Evolutionary conservation across 2,113 vertebrate genomes (phyloP).

Genomic region (Hemiprocne comata): DNA sequence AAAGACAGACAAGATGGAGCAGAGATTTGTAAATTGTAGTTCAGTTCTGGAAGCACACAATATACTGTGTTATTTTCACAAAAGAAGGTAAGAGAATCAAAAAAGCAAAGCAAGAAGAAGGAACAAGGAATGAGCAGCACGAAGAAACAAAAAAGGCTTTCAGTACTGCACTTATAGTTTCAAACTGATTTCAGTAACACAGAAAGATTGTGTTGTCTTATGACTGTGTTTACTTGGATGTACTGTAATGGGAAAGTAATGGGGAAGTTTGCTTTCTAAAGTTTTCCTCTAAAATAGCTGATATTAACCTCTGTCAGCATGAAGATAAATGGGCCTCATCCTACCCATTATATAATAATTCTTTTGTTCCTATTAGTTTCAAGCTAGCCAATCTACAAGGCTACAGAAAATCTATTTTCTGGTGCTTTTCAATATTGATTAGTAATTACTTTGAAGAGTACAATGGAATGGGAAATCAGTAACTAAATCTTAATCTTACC

Average conservation of each 20-base stretch:
- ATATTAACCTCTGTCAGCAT: background rate
- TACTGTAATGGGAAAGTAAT: background rate
- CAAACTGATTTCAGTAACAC: background rate
- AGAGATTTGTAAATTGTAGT: background rate
- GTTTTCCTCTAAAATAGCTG: background rate
- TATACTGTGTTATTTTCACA: background rate
- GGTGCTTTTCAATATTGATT: constrained; percentile 19
- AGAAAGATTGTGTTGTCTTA: background rate
- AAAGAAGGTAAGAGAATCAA: background rate
- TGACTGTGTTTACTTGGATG: background rate
- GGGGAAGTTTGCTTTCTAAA: background rate
- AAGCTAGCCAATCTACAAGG: background rate
- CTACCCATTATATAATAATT: background rate
- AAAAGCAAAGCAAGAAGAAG: background rate
- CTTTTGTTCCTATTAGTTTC: constrained; percentile 20
- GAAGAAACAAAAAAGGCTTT: background rate
- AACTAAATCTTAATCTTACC: background rate
- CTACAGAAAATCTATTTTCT: constrained; percentile 9
- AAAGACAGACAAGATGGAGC: background rate
- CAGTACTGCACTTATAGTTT: background rate
- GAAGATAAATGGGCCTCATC: constrained; percentile 1
- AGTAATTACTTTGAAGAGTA: background rate
- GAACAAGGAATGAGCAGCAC: background rate
- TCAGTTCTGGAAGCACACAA: fast-evolving
- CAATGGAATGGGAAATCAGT: background rate